phyloP scores from a whole-genome alignment of 2,797 vertebrate genomes.

The Scolopax bukidnonensis region DNA sequence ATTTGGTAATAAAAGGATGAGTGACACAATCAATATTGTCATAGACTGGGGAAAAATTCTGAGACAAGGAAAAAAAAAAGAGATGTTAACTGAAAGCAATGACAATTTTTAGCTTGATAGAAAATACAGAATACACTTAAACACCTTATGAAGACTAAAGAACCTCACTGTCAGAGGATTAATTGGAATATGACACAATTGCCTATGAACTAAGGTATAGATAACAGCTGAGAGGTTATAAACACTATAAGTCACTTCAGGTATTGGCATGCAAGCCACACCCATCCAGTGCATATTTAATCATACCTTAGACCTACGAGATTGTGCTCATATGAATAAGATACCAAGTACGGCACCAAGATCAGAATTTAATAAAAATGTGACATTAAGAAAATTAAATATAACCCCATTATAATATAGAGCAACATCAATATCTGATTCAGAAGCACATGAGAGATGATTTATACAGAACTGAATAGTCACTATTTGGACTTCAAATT shows the following conservation, averaged over 20 bases:
- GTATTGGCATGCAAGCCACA: conserved; percentile 58
- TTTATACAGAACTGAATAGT: conserved; percentile 7
- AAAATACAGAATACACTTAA: conserved; percentile 20
- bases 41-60: background rate
- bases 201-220: background rate
- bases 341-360: conserved; percentile 36
- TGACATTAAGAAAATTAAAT: conserved; percentile 69
- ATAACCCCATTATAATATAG: conserved; percentile 28
- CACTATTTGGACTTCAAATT: background rate
- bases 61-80: background rate
- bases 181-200: background rate
- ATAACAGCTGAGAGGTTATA: background rate
- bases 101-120: conserved; percentile 39
- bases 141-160: background rate
- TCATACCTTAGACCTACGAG: conserved; percentile 10
- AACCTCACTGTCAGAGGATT: background rate
- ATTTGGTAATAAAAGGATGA: conserved; percentile 26
- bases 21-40: conserved; percentile 27
- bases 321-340: conserved; percentile 45
- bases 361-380: conserved; percentile 69
- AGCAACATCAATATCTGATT: conserved; percentile 59
- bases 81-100: background rate
- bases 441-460: conserved; percentile 33
- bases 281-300: conserved; percentile 47
- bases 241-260: background rate